Conservation (phyloP, 2,113 vertebrate genomes). For the Kobus ellipsiprymnus region DNA sequence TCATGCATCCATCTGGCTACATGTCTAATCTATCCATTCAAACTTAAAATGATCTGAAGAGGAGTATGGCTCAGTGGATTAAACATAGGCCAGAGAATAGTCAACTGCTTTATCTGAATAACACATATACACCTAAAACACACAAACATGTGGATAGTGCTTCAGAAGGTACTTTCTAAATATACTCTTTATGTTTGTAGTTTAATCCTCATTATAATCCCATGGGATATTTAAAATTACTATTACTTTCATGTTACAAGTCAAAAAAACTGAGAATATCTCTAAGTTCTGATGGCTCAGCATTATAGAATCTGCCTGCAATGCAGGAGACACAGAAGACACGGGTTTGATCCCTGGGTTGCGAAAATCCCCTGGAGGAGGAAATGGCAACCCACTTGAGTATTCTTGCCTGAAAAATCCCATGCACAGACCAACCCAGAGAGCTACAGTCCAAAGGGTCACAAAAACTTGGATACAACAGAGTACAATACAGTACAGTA, state of each 20-base stretch:
- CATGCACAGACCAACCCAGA: neutral
- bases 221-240: neutral
- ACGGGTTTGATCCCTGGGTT: neutral
- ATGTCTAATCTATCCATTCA: neutral
- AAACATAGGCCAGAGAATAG: neutral
- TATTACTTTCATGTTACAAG: conserved; percentile 10
- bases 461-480: neutral
- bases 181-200: neutral
- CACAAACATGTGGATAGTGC: neutral
- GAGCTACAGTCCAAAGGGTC: neutral
- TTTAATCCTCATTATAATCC: conserved; percentile 25
- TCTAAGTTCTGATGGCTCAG: neutral
- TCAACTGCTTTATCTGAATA: neutral
- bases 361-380: neutral
- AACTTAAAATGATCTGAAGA: neutral
- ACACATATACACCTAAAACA: neutral
- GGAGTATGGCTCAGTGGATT: neutral
- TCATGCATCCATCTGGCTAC: neutral
- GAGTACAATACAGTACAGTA: neutral
- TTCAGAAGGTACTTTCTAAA: neutral
- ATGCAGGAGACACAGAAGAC: neutral
- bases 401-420: neutral
- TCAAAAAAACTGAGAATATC: neutral
- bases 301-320: neutral
- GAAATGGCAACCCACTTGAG: neutral